These are phyloP conservation scores for Pseudococcus longispinus DNA, from an alignment of 2,888 invertebrate species.

Conservation along the genomic window DNA sequence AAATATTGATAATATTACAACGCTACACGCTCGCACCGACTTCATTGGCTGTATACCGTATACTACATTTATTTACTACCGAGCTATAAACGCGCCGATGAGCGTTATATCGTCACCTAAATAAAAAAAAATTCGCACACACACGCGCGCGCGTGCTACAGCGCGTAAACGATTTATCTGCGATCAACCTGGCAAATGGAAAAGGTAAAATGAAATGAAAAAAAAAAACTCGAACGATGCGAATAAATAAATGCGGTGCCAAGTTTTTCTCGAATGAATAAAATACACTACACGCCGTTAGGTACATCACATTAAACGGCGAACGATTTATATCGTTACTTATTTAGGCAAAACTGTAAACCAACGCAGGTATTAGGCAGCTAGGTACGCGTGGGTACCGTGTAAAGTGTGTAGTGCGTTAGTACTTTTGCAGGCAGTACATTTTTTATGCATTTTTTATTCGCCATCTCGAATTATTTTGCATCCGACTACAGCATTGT, in stretches of 20 bases:
- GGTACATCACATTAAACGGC: constrained; percentile 31
- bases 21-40: neutral
- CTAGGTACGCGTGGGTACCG: too few relatives aligned
- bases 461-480: neutral
- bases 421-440: neutral
- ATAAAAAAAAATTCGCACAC: neutral
- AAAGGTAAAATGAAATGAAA: constrained; percentile 2
- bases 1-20: constrained; percentile 24
- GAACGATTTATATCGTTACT: constrained; percentile 28
- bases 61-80: neutral
- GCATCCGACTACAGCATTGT: neutral
- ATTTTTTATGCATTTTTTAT: constrained; percentile 7
- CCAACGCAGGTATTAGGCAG: neutral
- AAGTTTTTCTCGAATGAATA: constrained; percentile 31
- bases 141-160: neutral
- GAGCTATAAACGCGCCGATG: constrained; percentile 13
- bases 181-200: constrained; percentile 6
- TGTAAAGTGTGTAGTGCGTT: neutral
- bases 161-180: neutral
- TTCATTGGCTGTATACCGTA: neutral
- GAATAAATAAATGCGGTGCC: constrained; percentile 31
- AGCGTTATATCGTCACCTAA: constrained; percentile 29
- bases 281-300: constrained; percentile 31
- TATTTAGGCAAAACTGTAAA: constrained; percentile 26
- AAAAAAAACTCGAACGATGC: neutral